Percentiles rank a stretch among this genome's conserved stretches.
These are phyloP conservation scores for Cryptocheilus praepositus DNA, from an alignment of 2,888 invertebrate species.

Conservation along the genomic window DNA sequence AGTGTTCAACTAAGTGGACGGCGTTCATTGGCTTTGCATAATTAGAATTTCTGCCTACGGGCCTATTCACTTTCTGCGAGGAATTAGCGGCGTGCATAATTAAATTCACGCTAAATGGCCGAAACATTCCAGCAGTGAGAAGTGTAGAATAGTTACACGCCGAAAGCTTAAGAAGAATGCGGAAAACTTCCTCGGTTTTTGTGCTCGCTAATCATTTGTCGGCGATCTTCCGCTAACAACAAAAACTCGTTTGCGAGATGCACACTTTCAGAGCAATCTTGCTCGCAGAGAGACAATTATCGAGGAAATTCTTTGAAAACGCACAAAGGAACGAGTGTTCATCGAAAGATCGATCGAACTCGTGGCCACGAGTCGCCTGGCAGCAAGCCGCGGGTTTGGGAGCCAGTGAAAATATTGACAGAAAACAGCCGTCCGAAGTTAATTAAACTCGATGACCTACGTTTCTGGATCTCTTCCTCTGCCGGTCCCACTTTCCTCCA, in stretches of 20 bases:
- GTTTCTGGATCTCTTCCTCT: slow-evolving; percentile 43
- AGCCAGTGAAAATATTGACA: slow-evolving; percentile 71
- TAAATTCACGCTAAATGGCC: too few species aligned
- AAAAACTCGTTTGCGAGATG: slow-evolving; percentile 38
- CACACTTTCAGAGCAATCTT: background rate
- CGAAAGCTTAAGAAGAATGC: too few species aligned
- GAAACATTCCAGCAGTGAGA: too few species aligned
- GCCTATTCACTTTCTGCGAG: too few species aligned
- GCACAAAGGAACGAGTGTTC: background rate
- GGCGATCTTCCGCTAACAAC: slow-evolving; percentile 8
- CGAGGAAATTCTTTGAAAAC: too few species aligned
- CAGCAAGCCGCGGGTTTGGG: slow-evolving; percentile 26
- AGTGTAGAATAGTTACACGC: too few species aligned
- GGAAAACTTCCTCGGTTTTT: too few species aligned
- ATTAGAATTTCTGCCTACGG: too few species aligned
- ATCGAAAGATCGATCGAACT: background rate
- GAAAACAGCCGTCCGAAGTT: slow-evolving; percentile 70
- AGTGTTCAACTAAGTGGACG: too few species aligned
- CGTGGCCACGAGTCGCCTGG: slow-evolving; percentile 15
- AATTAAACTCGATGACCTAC: slow-evolving; percentile 70
- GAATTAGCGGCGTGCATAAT: too few species aligned
- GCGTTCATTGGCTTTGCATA: too few species aligned
- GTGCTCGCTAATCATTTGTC: slow-evolving; percentile 8
- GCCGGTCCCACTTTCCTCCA: slow-evolving; percentile 35
- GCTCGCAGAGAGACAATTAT: too few species aligned